Percentiles rank a stretch among this genome's conserved stretches.
Conservation (phyloP, 2,113 vertebrate genomes). For the Elaphurus davidianus region DNA sequence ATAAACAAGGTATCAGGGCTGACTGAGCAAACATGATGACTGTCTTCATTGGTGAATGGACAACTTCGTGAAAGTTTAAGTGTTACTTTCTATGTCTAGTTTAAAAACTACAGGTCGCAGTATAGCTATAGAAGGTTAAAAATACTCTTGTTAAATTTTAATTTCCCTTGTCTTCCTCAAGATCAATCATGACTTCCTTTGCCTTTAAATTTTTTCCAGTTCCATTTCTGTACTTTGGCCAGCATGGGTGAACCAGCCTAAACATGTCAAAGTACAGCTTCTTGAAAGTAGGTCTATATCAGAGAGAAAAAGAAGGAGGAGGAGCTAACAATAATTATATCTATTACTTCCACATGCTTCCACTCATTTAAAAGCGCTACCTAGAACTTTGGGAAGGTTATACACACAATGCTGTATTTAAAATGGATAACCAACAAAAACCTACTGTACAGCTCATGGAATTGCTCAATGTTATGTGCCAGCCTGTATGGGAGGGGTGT, state of each 20-base stretch:
- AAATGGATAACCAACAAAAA: neutral
- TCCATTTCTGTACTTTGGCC: neutral
- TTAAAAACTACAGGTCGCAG: neutral
- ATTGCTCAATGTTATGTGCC: neutral
- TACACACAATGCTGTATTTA: neutral
- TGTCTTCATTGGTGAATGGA: too few relatives aligned
- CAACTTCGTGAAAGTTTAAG: neutral
- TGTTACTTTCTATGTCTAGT: neutral
- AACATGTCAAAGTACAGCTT: neutral
- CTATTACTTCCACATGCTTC: too few relatives aligned
- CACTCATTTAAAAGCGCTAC: neutral
- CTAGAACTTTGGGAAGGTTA: neutral
- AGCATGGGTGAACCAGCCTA: neutral
- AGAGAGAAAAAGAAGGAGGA: neutral
- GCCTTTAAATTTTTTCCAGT: neutral
- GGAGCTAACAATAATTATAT: too few relatives aligned
- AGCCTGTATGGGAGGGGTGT: neutral
- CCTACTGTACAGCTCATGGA: neutral
- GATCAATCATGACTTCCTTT: neutral
- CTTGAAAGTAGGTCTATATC: neutral
- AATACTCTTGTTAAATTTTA: neutral
- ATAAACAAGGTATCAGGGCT: neutral
- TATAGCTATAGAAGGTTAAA: neutral
- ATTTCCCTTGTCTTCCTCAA: neutral
- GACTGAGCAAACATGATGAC: neutral